A percentile compares a stretch with the other conserved stretches of the same genome.
These are phyloP conservation scores for Champsocephalus esox DNA, from an alignment of 2,797 vertebrate species.

Conservation along the genomic window DNA sequence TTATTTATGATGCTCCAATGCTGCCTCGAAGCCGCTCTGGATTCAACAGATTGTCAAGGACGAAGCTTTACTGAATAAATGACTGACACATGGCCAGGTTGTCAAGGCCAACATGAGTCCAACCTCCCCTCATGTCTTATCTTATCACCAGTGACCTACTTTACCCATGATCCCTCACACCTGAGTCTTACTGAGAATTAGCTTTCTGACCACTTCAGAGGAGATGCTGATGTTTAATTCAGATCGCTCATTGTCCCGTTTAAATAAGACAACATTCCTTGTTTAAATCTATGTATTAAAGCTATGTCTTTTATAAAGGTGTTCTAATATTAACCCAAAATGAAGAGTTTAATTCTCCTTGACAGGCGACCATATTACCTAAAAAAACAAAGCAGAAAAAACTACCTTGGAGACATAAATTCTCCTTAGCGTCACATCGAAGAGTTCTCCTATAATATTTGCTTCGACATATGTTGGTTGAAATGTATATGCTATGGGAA, in stretches of 20 bases:
- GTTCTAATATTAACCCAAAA: neutral
- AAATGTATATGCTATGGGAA: conserved; percentile 28
- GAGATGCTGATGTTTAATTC: conserved; percentile 6
- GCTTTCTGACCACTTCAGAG: neutral
- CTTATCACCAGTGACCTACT: conserved; percentile 33
- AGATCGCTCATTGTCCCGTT: neutral
- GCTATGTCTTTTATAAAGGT: neutral
- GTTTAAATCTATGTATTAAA: neutral
- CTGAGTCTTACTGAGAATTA: neutral
- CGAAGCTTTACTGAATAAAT: conserved; percentile 28
- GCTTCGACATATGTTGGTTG: conserved; percentile 39
- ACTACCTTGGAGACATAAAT: conserved; percentile 7
- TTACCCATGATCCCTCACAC: conserved; percentile 32
- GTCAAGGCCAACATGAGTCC: conserved; percentile 40
- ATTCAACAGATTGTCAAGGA: conserved; percentile 37
- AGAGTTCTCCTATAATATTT: conserved; percentile 40
- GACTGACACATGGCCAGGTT: conserved; percentile 39
- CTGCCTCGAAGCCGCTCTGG: conserved; percentile 44
- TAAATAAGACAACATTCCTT: neutral
- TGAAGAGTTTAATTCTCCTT: neutral
- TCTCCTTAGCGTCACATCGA: conserved; percentile 45
- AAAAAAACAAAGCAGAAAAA: neutral
- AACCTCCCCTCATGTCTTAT: conserved; percentile 15
- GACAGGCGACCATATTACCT: neutral
- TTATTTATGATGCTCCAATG: conserved; percentile 57